phyloP scores from a whole-genome alignment of 1,140 invertebrate species.

The Euglossa dilemma region DNA sequence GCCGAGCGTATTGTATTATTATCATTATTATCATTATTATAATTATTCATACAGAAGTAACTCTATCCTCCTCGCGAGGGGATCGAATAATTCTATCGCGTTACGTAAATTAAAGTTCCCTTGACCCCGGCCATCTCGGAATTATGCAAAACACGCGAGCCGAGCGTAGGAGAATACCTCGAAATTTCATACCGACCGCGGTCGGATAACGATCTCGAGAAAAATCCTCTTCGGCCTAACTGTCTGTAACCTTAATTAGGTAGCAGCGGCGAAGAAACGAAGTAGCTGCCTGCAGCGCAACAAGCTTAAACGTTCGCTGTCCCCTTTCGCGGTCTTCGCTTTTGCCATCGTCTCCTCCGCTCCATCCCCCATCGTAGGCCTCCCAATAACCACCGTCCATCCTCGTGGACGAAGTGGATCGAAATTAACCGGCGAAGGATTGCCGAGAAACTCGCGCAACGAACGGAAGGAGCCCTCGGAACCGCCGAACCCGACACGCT shows the following conservation, averaged over 20 bases:
- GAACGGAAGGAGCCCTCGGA: background rate
- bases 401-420: background rate
- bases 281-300: background rate
- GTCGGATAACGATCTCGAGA: background rate
- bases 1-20: background rate
- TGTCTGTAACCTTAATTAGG: slow-evolving; percentile 19
- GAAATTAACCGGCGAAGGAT: background rate
- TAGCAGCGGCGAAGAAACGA: background rate
- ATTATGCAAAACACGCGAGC: background rate
- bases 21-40: background rate
- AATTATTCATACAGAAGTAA: background rate
- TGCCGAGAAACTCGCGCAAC: background rate
- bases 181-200: background rate
- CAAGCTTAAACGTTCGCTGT: background rate
- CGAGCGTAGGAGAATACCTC: background rate
- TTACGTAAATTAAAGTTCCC: background rate
- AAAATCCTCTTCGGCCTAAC: slow-evolving; percentile 7
- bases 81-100: background rate
- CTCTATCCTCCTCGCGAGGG: background rate
- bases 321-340: too few species aligned
- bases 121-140: background rate
- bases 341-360: background rate
- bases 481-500: slow-evolving; percentile 11
- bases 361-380: too few species aligned
- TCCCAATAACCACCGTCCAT: background rate